These are phyloP conservation scores for Habroteleia sp. DNA, from an alignment of 2,888 invertebrate genomes.

Conservation along the genomic window DNA sequence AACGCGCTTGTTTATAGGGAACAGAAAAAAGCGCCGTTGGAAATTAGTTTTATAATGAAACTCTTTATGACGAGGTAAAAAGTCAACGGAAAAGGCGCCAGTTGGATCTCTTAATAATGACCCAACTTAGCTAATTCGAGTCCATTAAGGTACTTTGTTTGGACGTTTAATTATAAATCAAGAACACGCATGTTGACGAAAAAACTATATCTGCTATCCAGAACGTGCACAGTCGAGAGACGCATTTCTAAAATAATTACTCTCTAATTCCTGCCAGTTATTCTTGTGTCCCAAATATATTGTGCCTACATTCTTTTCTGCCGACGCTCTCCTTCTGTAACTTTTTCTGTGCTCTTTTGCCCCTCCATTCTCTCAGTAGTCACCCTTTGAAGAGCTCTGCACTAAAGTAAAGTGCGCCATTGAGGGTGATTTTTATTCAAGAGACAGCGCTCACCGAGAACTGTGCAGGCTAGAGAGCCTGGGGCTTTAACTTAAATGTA, in stretches of 20 bases:
- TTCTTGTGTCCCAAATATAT: slow-evolving; percentile 68
- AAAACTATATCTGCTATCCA: too few relatives aligned
- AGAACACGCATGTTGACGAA: slow-evolving; percentile 13
- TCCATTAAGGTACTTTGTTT: slow-evolving; percentile 40
- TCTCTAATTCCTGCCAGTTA: slow-evolving; percentile 67
- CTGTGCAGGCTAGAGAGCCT: slow-evolving; percentile 67
- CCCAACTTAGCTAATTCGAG: slow-evolving; percentile 31
- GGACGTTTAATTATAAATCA: slow-evolving; percentile 49
- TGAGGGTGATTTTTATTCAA: slow-evolving; percentile 80
- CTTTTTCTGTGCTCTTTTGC: slow-evolving; percentile 65
- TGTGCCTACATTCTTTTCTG: slow-evolving; percentile 53
- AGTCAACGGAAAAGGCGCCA: slow-evolving; percentile 19
- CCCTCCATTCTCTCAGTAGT: slow-evolving; percentile 67
- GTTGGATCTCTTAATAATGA: slow-evolving; percentile 24
- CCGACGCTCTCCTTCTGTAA: slow-evolving; percentile 55
- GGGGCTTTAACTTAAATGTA: slow-evolving; percentile 78
- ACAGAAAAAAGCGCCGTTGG: slow-evolving; percentile 70
- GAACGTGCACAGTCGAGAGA: neutral
- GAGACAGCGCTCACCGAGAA: slow-evolving; percentile 75
- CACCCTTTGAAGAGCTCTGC: slow-evolving; percentile 69
- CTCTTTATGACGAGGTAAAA: slow-evolving; percentile 62
- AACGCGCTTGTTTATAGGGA: slow-evolving; percentile 73
- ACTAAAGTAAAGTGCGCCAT: slow-evolving; percentile 77
- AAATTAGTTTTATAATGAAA: slow-evolving; percentile 77
- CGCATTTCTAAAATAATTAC: slow-evolving; percentile 50